Evolutionary conservation across 2,113 vertebrate genomes (phyloP).

Genomic region (Micronycteris hirsuta): DNA sequence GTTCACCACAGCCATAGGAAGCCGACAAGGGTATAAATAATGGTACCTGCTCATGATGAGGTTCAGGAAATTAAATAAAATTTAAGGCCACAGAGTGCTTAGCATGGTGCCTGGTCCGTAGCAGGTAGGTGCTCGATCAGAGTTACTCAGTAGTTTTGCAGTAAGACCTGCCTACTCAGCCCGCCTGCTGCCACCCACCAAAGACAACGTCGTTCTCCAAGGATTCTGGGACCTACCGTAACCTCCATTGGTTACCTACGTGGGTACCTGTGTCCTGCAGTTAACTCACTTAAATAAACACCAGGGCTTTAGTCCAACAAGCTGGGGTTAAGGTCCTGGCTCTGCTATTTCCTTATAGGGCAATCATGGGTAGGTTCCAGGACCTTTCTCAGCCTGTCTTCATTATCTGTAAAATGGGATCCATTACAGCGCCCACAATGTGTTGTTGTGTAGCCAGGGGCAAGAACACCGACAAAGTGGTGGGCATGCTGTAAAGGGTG

Average conservation of each 20-base stretch:
- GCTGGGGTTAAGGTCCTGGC: not conserved
- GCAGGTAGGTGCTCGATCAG: not conserved
- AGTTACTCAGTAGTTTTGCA: not conserved
- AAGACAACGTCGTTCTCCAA: not conserved
- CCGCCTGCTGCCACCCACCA: not conserved
- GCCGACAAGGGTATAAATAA: not conserved
- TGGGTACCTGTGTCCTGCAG: not conserved
- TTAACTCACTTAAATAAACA: not conserved
- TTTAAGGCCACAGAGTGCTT: not conserved
- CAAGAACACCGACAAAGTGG: fast-evolving
- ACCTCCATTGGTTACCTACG: not conserved
- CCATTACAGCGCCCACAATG: not conserved
- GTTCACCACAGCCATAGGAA: not conserved
- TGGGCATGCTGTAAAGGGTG: not conserved
- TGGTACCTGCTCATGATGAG: not conserved
- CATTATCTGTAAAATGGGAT: not conserved
- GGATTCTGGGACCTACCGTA: not conserved
- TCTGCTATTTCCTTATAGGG: not conserved
- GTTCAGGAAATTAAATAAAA: not conserved
- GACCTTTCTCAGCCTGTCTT: not conserved
- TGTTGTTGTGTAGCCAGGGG: not conserved
- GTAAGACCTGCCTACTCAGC: too few species aligned
- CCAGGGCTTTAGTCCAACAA: not conserved
- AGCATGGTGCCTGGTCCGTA: not conserved
- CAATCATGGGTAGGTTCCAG: not conserved